Evolutionary conservation across 1,140 invertebrate genomes (phyloP).

Genomic region (Drosophila kikkawai): DNA sequence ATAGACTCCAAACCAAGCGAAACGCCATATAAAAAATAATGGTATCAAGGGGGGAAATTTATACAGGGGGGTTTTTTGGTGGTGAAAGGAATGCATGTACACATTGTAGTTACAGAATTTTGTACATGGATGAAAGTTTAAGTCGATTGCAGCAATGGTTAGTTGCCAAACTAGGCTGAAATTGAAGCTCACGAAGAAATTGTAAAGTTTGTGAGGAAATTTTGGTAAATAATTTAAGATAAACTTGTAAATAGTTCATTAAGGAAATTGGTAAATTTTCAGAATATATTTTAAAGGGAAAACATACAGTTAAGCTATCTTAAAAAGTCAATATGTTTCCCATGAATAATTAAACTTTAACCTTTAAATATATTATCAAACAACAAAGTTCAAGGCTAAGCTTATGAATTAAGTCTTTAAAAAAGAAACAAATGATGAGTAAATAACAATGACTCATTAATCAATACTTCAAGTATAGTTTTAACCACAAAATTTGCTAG

Average conservation of each 20-base stretch:
- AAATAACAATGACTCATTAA: conserved; percentile 8
- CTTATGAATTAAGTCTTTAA: neutral
- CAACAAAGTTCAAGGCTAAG: neutral
- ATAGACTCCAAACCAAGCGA: conserved; percentile 31
- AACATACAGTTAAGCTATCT: neutral
- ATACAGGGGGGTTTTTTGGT: conserved; percentile 1
- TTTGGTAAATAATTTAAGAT: neutral
- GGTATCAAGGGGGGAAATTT: conserved; percentile 22
- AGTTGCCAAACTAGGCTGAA: conserved; percentile 23
- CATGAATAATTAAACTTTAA: no score
- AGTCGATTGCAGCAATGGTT: conserved; percentile 23
- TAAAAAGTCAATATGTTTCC: neutral
- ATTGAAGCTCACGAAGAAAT: conserved; percentile 1
- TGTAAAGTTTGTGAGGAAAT: neutral
- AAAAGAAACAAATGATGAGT: neutral
- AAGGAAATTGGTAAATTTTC: neutral
- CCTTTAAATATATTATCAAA: neutral
- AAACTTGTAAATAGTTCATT: neutral
- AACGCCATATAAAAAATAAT: conserved; percentile 48
- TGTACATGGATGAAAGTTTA: conserved; percentile 35
- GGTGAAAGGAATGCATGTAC: conserved; percentile 47
- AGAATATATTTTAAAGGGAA: neutral
- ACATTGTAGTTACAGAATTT: conserved; percentile 36
- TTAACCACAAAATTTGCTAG: neutral
- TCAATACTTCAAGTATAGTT: conserved; percentile 1